phyloP scores from a whole-genome alignment of 2,113 vertebrate genomes.

The Xyrauchen texanus region DNA sequence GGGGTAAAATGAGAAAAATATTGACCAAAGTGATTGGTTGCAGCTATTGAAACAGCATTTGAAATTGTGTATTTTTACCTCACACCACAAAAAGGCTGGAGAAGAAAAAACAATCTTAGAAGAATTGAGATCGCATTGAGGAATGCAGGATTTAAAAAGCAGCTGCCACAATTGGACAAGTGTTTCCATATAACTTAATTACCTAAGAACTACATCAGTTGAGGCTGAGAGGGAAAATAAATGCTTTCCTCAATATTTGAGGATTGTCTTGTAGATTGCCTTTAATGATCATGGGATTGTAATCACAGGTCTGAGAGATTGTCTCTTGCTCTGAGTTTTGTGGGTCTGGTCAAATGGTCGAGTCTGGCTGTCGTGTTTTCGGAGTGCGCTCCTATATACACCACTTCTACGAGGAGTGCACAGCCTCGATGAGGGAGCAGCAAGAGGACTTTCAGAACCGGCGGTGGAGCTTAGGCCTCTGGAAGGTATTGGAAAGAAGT shows the following conservation, averaged over 20 bases:
- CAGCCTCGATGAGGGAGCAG: constrained; percentile 89
- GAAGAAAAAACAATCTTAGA: too few relatives aligned
- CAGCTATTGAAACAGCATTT: not conserved
- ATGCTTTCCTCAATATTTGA: not conserved
- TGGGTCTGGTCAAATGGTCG: constrained; percentile 68
- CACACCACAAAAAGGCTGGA: not conserved
- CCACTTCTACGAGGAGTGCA: constrained; percentile 96
- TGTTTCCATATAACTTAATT: not conserved
- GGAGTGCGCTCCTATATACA: constrained; percentile 97
- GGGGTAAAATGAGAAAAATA: too few relatives aligned
- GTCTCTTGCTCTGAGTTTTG: constrained; percentile 82
- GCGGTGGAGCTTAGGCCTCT: constrained; percentile 86
- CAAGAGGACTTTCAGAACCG: constrained; percentile 83
- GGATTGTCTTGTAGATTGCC: not conserved
- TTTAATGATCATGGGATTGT: constrained; percentile 24
- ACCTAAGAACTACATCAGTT: too few relatives aligned
- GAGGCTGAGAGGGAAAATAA: not conserved
- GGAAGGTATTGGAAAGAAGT: constrained; percentile 81
- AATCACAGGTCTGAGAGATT: constrained; percentile 81
- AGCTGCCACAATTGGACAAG: not conserved
- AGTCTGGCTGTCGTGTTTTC: constrained; percentile 76
- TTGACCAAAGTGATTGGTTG: constrained; percentile 6
- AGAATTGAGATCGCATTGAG: not conserved
- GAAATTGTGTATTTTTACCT: not conserved
- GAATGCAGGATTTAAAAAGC: too few relatives aligned